These are phyloP conservation scores for Lochmaea capreae DNA, from an alignment of 2,888 invertebrate genomes.

Conservation along the genomic window DNA sequence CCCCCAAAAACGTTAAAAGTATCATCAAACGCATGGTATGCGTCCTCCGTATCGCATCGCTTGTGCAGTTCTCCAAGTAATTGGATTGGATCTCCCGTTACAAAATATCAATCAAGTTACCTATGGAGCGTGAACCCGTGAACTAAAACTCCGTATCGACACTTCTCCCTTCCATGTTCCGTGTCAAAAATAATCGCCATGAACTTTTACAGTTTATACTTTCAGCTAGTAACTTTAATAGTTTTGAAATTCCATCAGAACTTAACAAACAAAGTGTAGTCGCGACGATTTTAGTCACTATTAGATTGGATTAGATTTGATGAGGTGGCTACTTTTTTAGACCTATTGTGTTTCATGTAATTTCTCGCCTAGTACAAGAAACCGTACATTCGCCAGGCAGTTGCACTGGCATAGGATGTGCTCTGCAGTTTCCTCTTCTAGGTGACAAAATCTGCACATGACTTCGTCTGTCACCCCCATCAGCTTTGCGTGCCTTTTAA, in stretches of 20 bases:
- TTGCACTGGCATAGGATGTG: too few relatives aligned
- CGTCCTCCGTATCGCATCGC: constrained; percentile 1
- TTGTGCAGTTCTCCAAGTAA: constrained; percentile 27
- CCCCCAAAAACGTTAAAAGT: constrained; percentile 2
- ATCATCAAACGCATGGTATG: constrained; percentile 6
- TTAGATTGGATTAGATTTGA: too few relatives aligned
- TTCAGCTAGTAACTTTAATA: neutral
- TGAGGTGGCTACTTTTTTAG: too few relatives aligned
- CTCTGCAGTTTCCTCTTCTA: too few relatives aligned
- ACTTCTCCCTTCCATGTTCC: neutral
- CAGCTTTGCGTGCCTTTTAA: too few relatives aligned
- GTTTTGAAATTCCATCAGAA: neutral
- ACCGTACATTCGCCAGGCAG: too few relatives aligned
- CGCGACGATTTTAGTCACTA: too few relatives aligned
- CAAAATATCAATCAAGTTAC: constrained; percentile 27
- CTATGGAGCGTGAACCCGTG: constrained; percentile 27
- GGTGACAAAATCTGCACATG: too few relatives aligned
- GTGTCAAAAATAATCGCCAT: constrained; percentile 7
- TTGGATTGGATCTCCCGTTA: constrained; percentile 24
- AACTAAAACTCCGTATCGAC: neutral
- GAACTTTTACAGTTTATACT: neutral
- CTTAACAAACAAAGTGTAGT: neutral
- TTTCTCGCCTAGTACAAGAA: too few relatives aligned
- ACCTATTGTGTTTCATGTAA: too few relatives aligned
- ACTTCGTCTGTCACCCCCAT: too few relatives aligned